Percentiles rank a stretch among this genome's conserved stretches.
Evolutionary conservation across 2,888 invertebrate species (phyloP).

Genomic region (Eupithecia dodoneata): DNA sequence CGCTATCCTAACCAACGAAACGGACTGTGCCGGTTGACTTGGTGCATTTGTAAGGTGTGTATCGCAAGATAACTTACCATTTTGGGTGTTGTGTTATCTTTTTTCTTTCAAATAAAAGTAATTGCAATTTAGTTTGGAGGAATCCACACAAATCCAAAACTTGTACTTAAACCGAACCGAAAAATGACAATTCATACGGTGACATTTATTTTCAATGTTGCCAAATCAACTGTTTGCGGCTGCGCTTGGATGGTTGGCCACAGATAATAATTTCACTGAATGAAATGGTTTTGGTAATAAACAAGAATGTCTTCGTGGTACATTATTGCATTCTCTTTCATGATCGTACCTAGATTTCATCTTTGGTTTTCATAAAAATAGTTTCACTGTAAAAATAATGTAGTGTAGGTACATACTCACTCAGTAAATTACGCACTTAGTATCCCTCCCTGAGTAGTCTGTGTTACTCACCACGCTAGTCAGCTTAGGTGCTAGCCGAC

Average conservation of each 20-base stretch:
- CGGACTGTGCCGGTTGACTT: neutral
- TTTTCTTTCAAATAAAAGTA: slow-evolving; percentile 37
- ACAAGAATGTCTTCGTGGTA: too few relatives aligned
- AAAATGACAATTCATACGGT: slow-evolving; percentile 78
- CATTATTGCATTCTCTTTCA: too few relatives aligned
- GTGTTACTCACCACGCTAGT: too few relatives aligned
- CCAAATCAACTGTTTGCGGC: neutral
- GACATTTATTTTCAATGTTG: slow-evolving; percentile 32
- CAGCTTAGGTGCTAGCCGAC: too few relatives aligned
- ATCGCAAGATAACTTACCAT: slow-evolving; percentile 58
- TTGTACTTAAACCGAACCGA: slow-evolving; percentile 63
- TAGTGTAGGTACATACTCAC: too few relatives aligned
- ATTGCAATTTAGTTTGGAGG: slow-evolving; percentile 32
- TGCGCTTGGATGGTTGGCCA: neutral
- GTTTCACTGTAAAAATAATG: too few relatives aligned
- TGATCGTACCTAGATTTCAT: too few relatives aligned
- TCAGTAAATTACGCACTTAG: too few relatives aligned
- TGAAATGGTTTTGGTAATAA: too few relatives aligned
- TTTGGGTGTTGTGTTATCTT: slow-evolving; percentile 44
- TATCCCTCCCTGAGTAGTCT: too few relatives aligned
- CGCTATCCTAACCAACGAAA: slow-evolving; percentile 56
- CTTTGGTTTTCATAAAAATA: too few relatives aligned
- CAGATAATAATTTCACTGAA: slow-evolving; percentile 3
- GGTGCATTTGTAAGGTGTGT: neutral
- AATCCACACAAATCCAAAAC: slow-evolving; percentile 19